Percentiles rank a stretch among this genome's conserved stretches.
These are phyloP conservation scores for Ophioninae sp. DNA, from an alignment of 2,888 invertebrate species.

Conservation along the genomic window DNA sequence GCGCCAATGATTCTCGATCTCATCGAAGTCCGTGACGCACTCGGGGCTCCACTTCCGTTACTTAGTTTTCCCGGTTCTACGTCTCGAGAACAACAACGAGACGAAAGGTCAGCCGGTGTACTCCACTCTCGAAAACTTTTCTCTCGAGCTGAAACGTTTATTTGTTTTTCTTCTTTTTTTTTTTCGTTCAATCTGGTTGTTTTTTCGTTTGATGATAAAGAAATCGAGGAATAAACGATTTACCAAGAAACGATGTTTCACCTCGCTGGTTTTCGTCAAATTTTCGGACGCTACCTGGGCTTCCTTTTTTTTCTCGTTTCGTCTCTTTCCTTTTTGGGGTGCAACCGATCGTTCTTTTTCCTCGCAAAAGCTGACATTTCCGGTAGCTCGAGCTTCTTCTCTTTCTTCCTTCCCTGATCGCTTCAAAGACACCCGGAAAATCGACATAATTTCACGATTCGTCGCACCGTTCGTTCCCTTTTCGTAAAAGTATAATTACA, in stretches of 20 bases:
- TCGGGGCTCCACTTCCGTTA: background rate
- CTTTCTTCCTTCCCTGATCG: background rate
- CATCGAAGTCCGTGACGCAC: background rate
- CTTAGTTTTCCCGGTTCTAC: background rate
- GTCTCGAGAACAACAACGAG: background rate
- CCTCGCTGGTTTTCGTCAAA: constrained; percentile 1
- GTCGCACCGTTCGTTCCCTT: background rate
- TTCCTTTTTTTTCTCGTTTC: constrained; percentile 47
- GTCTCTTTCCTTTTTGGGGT: constrained; percentile 56
- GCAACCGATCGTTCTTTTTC: constrained; percentile 57
- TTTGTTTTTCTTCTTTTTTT: no score
- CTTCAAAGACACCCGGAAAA: no score
- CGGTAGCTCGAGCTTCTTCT: constrained; percentile 48
- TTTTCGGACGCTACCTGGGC: constrained; percentile 31
- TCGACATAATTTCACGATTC: no score
- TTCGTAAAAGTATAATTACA: no score
- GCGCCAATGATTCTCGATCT: background rate
- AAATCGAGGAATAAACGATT: background rate
- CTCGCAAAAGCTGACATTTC: constrained; percentile 57
- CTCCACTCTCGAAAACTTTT: background rate
- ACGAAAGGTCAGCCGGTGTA: background rate
- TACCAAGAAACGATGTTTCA: constrained; percentile 30
- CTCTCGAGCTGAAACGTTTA: background rate
- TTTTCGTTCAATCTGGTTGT: no score
- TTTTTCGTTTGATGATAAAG: no score